Conservation (phyloP, 2,113 vertebrate species). For the Aplodontia rufa region DNA sequence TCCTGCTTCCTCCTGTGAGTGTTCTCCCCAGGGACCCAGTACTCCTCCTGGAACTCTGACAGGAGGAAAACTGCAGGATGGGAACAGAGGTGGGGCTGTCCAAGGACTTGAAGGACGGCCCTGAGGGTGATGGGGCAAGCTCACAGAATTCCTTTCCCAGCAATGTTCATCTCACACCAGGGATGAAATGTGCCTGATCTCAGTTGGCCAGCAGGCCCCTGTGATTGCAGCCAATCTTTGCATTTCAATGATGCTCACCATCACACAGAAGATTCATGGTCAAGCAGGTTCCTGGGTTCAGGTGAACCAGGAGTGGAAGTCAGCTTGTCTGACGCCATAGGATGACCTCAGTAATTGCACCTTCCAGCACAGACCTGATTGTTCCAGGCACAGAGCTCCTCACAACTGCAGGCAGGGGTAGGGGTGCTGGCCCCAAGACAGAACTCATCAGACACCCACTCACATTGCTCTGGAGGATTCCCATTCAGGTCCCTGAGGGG, state of each 20-base stretch:
- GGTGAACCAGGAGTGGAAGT: not conserved
- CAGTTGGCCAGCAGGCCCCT: too few relatives aligned
- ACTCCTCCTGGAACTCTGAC: too few relatives aligned
- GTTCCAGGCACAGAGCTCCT: not conserved
- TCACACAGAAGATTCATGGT: not conserved
- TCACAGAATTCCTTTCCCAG: too few relatives aligned
- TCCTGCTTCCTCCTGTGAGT: constrained; percentile 84
- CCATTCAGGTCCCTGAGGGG: too few relatives aligned
- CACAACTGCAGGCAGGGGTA: rapidly evolving
- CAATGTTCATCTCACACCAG: too few relatives aligned
- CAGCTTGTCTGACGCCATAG: not conserved
- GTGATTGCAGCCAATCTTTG: too few relatives aligned
- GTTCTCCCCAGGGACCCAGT: rapidly evolving
- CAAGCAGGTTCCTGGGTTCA: not conserved
- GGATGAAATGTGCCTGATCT: not conserved
- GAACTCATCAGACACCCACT: too few relatives aligned
- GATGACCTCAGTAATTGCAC: not conserved
- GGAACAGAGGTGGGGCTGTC: rapidly evolving
- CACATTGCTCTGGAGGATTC: not conserved
- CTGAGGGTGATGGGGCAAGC: not conserved
- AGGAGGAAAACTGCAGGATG: too few relatives aligned
- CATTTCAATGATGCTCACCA: not conserved
- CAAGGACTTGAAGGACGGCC: rapidly evolving
- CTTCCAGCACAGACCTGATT: not conserved
- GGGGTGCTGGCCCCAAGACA: too few relatives aligned